Percentiles rank a stretch among this genome's conserved stretches.
Evolutionary conservation across 2,797 vertebrate genomes (phyloP).

Genomic region (Hypotaenidia okinawae): DNA sequence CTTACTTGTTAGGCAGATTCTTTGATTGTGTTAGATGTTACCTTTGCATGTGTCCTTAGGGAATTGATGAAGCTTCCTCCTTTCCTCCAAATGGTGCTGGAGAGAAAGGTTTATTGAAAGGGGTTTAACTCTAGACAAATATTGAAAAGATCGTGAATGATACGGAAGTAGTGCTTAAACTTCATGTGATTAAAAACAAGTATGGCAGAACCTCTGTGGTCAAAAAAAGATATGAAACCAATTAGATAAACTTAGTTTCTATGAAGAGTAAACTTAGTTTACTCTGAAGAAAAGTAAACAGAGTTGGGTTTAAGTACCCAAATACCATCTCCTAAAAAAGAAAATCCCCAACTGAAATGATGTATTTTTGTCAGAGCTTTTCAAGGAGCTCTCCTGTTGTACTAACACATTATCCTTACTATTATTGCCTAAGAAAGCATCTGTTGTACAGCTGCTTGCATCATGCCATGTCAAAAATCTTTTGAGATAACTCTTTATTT

Average conservation of each 20-base stretch:
- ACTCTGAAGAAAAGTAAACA: neutral
- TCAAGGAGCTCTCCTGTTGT: neutral
- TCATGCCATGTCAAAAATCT: neutral
- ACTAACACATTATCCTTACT: neutral
- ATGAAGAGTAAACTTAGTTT: neutral
- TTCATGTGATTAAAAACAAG: neutral
- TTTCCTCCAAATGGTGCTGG: neutral
- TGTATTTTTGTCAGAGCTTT: neutral
- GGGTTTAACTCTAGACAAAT: neutral
- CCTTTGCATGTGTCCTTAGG: neutral
- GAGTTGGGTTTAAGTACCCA: neutral
- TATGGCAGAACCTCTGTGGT: neutral
- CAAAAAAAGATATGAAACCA: neutral
- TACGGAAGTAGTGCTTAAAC: neutral
- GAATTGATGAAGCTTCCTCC: neutral
- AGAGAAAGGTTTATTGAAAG: neutral
- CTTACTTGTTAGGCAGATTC: neutral
- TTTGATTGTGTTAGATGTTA: neutral
- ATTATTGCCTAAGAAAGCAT: neutral
- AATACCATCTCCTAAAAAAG: neutral
- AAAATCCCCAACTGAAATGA: neutral
- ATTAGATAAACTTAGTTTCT: neutral
- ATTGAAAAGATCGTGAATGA: neutral
- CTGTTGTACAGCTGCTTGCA: neutral
- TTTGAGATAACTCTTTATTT: neutral